These are phyloP conservation scores for Drosophila suzukii DNA, from an alignment of 1,140 invertebrate species.

Conservation along the genomic window DNA sequence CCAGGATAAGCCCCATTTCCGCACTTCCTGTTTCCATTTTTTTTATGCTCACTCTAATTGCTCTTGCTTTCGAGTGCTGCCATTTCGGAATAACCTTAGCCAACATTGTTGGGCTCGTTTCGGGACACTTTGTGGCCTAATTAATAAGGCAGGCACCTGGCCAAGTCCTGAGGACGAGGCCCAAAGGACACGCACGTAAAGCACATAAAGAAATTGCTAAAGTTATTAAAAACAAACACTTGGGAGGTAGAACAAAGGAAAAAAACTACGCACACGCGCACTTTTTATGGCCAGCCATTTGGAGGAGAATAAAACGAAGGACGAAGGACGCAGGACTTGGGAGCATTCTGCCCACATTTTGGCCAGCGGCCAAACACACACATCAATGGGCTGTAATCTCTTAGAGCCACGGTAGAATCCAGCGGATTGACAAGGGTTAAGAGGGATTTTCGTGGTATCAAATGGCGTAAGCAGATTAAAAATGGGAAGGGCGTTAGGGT, in stretches of 20 bases:
- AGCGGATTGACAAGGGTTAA: constrained; percentile 29
- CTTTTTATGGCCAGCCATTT: constrained; percentile 50
- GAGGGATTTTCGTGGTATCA: constrained; percentile 1
- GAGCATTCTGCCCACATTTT: constrained; percentile 26
- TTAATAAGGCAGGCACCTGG: constrained; percentile 64
- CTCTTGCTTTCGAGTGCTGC: constrained; percentile 5
- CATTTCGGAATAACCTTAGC: neutral
- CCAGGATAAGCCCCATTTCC: neutral
- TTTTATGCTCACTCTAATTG: constrained; percentile 8
- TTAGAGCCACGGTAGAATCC: constrained; percentile 1
- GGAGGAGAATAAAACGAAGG: constrained; percentile 31
- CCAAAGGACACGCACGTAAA: constrained; percentile 53
- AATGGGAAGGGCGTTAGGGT: neutral
- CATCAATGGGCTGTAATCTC: constrained; percentile 64
- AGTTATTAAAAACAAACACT: constrained; percentile 70
- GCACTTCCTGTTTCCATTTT: neutral
- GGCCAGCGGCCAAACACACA: constrained; percentile 61
- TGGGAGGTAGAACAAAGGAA: constrained; percentile 2
- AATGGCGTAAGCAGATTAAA: neutral
- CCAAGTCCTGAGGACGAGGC: constrained; percentile 26
- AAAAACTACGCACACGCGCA: constrained; percentile 54
- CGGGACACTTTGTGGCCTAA: constrained; percentile 51
- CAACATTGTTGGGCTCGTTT: constrained; percentile 28
- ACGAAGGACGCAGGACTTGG: constrained; percentile 23
- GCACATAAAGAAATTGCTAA: constrained; percentile 69